These are phyloP conservation scores for Drosophila buzzatii DNA, from an alignment of 2,888 invertebrate genomes.

Conservation along the genomic window DNA sequence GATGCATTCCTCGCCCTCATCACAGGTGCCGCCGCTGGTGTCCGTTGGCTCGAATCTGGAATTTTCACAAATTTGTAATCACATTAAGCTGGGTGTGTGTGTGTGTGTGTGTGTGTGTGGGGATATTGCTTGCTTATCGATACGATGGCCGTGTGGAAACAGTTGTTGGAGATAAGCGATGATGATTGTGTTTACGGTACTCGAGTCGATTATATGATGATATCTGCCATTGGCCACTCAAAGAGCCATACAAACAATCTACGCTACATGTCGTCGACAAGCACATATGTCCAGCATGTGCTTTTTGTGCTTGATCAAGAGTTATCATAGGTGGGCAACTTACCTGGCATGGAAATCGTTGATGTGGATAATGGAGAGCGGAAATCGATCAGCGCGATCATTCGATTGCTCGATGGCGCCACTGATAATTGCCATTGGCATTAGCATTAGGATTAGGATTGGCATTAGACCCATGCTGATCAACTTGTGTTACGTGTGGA, in stretches of 20 bases:
- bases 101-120: neutral
- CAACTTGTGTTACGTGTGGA: neutral
- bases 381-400: conserved; percentile 70
- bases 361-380: conserved; percentile 84
- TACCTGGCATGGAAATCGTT: conserved; percentile 85
- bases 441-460: conserved; percentile 12
- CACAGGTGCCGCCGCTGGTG: conserved; percentile 87
- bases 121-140: conserved; percentile 6
- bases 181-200: conserved; percentile 32
- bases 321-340: conserved; percentile 14
- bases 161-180: conserved; percentile 25
- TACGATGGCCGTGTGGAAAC: conserved; percentile 2
- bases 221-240: conserved; percentile 21
- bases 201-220: conserved; percentile 29
- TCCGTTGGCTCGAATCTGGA: conserved; percentile 89
- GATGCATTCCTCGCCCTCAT: conserved; percentile 87
- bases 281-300: neutral
- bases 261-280: neutral
- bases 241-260: neutral
- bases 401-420: neutral
- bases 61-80: neutral
- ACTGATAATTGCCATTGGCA: conserved; percentile 7
- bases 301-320: neutral
- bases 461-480: neutral
- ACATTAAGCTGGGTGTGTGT: no score